These are phyloP conservation scores for Tichodroma muraria DNA, from an alignment of 2,113 vertebrate species.

Conservation along the genomic window DNA sequence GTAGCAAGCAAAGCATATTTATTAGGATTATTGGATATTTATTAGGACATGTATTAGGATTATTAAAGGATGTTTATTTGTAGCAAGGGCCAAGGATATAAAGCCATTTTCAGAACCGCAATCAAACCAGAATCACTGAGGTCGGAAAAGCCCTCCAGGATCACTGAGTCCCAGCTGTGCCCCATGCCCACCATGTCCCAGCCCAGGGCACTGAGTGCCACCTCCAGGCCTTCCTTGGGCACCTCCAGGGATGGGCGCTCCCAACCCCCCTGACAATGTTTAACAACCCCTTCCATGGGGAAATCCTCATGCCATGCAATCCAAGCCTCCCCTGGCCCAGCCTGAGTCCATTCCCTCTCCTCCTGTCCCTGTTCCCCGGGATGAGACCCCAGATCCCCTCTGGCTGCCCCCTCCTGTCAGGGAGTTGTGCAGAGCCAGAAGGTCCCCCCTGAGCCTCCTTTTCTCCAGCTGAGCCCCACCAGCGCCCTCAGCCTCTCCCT, in stretches of 20 bases:
- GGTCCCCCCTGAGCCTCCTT: neutral
- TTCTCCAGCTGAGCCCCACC: neutral
- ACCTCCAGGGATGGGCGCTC: too few species aligned
- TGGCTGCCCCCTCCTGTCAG: neutral
- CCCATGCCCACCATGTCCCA: fast-evolving
- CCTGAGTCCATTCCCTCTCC: fast-evolving
- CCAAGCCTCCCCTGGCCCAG: neutral
- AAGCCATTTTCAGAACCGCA: neutral
- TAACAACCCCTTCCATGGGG: neutral
- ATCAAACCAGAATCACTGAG: neutral
- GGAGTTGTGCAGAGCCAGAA: neutral
- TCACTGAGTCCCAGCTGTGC: fast-evolving
- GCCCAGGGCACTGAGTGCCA: neutral
- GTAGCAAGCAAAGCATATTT: neutral
- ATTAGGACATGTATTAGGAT: too few species aligned
- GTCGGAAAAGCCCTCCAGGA: fast-evolving
- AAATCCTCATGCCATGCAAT: fast-evolving
- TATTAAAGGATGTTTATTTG: too few species aligned
- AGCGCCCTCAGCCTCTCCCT: neutral
- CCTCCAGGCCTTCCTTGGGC: fast-evolving
- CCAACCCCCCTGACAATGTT: neutral
- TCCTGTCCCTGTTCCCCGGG: neutral
- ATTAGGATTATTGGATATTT: too few species aligned
- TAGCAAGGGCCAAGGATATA: neutral
- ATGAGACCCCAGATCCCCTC: fast-evolving